phyloP scores from a whole-genome alignment of 1,140 invertebrate genomes.

The Drosophila hydei region DNA sequence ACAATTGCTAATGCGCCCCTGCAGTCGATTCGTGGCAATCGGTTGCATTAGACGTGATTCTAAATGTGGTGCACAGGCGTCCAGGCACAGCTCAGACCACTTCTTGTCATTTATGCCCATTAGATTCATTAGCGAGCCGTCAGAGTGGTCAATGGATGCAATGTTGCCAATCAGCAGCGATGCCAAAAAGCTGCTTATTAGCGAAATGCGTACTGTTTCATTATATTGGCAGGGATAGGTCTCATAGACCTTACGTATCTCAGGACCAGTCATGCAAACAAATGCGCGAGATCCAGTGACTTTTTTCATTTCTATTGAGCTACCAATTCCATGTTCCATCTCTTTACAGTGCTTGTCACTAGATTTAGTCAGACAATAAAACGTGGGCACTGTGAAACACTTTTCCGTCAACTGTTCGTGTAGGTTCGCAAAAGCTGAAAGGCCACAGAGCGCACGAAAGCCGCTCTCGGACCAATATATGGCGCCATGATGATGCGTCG shows the following conservation, averaged over 20 bases:
- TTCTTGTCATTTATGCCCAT: constrained; percentile 91
- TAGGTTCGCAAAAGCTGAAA: constrained; percentile 90
- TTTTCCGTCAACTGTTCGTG: constrained; percentile 91
- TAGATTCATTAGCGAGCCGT: constrained; percentile 99
- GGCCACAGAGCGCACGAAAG: constrained; percentile 86
- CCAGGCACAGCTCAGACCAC: constrained; percentile 91
- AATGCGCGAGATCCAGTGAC: constrained; percentile 96
- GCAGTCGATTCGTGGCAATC: constrained; percentile 87
- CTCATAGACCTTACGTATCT: constrained; percentile 94
- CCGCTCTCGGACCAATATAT: constrained; percentile 95
- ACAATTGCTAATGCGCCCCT: constrained; percentile 91
- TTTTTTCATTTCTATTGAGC: constrained; percentile 90
- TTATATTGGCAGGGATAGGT: constrained; percentile 89
- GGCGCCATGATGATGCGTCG: constrained; percentile 97
- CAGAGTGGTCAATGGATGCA: constrained; percentile 94
- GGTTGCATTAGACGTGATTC: constrained; percentile 88
- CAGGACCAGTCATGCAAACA: constrained; percentile 95
- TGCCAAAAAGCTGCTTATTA: constrained; percentile 95
- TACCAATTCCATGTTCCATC: constrained; percentile 91
- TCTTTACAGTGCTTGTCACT: constrained; percentile 90
- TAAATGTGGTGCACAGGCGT: constrained; percentile 89
- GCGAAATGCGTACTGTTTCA: constrained; percentile 93
- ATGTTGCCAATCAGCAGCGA: constrained; percentile 94
- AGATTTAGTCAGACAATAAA: constrained; percentile 97
- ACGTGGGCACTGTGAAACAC: constrained; percentile 91